These are phyloP conservation scores for Pterophyllum scalare DNA, from an alignment of 2,113 vertebrate species.

Conservation along the genomic window DNA sequence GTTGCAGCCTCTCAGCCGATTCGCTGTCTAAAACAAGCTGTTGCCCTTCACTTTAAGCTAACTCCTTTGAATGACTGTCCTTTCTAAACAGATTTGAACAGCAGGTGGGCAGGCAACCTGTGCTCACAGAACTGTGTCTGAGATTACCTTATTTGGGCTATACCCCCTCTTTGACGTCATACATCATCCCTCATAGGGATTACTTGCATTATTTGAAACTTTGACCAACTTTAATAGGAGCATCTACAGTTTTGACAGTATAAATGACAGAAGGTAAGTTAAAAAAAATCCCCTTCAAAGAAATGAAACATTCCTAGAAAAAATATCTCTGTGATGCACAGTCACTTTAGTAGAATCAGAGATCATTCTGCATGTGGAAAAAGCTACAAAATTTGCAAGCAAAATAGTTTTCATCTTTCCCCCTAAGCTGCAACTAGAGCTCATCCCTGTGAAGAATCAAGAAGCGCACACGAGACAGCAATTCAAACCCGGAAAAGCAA, in stretches of 20 bases:
- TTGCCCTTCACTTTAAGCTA: too few species aligned
- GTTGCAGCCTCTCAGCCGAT: too few species aligned
- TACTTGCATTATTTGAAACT: neutral
- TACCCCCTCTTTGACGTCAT: neutral
- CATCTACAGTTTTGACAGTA: neutral
- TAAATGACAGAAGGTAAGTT: neutral
- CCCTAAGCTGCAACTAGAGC: neutral
- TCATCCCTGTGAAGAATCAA: constrained; percentile 12
- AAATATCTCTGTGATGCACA: neutral
- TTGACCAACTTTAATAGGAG: neutral
- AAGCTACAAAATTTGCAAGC: constrained; percentile 11
- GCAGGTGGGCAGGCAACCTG: too few species aligned
- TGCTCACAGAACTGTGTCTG: too few species aligned
- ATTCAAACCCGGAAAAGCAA: neutral
- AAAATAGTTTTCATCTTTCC: neutral
- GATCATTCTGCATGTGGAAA: neutral
- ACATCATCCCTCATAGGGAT: neutral
- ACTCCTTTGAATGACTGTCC: too few species aligned
- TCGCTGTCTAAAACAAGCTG: too few species aligned
- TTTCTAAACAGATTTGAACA: too few species aligned
- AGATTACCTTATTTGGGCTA: too few species aligned
- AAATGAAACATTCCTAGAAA: neutral
- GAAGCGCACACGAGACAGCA: neutral
- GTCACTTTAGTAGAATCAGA: neutral
- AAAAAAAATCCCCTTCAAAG: constrained; percentile 1